Evolutionary conservation across 2,888 invertebrate genomes (phyloP).

Genomic region (Chaetogeoica ovagalla): DNA sequence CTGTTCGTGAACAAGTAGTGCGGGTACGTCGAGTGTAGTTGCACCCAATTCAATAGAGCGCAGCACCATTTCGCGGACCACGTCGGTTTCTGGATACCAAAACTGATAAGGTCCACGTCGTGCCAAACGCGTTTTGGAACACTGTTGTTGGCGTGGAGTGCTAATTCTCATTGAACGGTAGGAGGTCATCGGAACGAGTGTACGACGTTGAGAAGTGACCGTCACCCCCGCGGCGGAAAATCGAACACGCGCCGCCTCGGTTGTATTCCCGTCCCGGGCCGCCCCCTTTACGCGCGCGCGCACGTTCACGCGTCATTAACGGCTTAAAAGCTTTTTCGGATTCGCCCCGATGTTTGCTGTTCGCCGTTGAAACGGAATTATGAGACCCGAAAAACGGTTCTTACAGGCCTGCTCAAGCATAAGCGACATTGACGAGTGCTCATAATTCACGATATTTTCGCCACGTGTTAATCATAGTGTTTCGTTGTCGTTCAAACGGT

Average conservation of each 20-base stretch:
- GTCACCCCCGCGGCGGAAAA: too few species aligned
- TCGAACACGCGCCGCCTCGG: too few species aligned
- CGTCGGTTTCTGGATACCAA: too few species aligned
- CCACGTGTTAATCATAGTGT: conserved; percentile 44
- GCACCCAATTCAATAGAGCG: too few species aligned
- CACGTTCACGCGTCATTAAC: conserved; percentile 47
- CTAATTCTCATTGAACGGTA: not conserved
- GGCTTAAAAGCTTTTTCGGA: conserved; percentile 51
- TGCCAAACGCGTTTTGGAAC: too few species aligned
- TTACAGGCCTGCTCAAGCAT: conserved; percentile 37
- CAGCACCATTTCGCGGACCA: too few species aligned
- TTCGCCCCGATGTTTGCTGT: conserved; percentile 47
- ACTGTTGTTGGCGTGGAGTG: too few species aligned
- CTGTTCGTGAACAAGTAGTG: too few species aligned
- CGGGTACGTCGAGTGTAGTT: too few species aligned
- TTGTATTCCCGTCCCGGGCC: not conserved
- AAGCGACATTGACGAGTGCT: conserved; percentile 51
- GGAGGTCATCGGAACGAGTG: not conserved
- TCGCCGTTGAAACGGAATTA: conserved; percentile 44
- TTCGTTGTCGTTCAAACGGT: not conserved
- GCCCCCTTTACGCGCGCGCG: not conserved
- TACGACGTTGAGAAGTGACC: not conserved
- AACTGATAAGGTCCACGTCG: too few species aligned
- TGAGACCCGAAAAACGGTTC: conserved; percentile 50
- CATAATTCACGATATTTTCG: conserved; percentile 40